Percentiles rank a stretch among this genome's conserved stretches.
Evolutionary conservation across 2,797 vertebrate species (phyloP).

Genomic region (Steatocranus sp.): DNA sequence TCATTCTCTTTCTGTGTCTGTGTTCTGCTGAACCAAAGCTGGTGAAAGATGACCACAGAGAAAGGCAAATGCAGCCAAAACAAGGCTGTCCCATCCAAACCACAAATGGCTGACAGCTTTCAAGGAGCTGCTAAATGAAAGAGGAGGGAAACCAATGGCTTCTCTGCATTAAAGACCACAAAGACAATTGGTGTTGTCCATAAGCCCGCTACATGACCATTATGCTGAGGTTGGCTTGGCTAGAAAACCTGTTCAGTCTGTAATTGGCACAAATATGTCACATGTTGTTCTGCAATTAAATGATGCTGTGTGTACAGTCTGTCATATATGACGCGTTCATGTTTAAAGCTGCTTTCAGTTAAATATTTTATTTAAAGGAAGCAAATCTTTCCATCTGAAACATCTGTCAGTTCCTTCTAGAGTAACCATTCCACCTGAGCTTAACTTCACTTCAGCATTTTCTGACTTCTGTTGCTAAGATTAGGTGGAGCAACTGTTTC

Average conservation of each 20-base stretch:
- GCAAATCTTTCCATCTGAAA: background rate
- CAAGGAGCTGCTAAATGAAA: constrained; percentile 27
- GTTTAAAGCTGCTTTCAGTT: background rate
- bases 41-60: constrained; percentile 64
- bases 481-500: background rate
- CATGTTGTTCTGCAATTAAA: background rate
- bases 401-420: background rate
- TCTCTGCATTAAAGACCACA: constrained; percentile 13
- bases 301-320: background rate
- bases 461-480: background rate
- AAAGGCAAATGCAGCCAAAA: constrained; percentile 56
- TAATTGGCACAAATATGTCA: background rate
- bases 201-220: background rate
- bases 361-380: background rate
- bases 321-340: background rate
- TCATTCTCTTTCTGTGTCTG: constrained; percentile 35
- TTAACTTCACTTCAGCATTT: background rate
- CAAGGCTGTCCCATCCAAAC: constrained; percentile 56
- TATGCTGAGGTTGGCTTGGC: background rate
- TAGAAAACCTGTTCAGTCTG: background rate
- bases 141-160: constrained; percentile 6
- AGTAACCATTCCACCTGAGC: background rate
- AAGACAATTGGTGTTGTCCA: constrained; percentile 7
- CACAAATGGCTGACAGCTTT: constrained; percentile 39
- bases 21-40: constrained; percentile 47